Evolutionary conservation across 2,797 vertebrate species (phyloP).

Genomic region (Falco rusticolus): DNA sequence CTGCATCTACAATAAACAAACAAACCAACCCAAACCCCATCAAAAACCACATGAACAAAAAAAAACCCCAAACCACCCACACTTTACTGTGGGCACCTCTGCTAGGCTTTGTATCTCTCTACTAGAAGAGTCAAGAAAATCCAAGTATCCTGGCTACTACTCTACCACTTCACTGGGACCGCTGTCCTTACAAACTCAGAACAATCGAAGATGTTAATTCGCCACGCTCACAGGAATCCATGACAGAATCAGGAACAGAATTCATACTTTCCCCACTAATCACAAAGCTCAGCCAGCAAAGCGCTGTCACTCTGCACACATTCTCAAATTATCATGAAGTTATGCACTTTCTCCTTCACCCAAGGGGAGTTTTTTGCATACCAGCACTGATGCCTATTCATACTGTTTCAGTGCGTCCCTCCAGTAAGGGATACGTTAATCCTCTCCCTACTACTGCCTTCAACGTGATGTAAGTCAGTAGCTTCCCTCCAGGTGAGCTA

Average conservation of each 20-base stretch:
- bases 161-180: background rate
- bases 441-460: background rate
- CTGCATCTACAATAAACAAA: background rate
- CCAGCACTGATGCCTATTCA: background rate
- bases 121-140: background rate
- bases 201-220: background rate
- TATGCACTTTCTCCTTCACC: background rate
- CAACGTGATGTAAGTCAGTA: fast-evolving
- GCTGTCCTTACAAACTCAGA: background rate
- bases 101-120: background rate
- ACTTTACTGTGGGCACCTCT: background rate
- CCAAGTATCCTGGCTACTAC: background rate
- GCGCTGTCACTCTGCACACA: background rate
- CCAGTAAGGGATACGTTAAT: fast-evolving
- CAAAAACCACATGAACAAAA: background rate
- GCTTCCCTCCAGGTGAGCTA: background rate
- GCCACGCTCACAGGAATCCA: background rate
- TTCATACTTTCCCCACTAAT: background rate
- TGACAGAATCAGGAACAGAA: background rate
- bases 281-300: background rate
- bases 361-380: background rate
- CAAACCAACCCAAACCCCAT: background rate
- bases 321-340: background rate
- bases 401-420: background rate
- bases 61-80: background rate